These are phyloP conservation scores for Palythoa caribaeorum DNA, from an alignment of 92 coral and sea anemone species.

Conservation along the genomic window DNA sequence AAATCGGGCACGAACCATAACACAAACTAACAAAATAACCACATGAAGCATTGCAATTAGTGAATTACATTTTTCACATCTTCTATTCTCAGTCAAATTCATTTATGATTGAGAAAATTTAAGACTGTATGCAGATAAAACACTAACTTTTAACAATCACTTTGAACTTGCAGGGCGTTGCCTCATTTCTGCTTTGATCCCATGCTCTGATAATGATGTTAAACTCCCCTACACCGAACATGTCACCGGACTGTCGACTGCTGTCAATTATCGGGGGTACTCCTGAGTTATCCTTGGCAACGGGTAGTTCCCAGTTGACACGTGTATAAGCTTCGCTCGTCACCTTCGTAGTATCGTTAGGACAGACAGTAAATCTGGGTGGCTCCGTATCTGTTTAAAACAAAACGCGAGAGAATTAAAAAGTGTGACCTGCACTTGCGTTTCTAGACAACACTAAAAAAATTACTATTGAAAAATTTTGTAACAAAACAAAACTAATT, in stretches of 20 bases:
- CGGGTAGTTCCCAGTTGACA: not conserved
- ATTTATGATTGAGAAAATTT: not conserved
- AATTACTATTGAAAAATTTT: no score
- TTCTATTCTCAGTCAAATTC: no score
- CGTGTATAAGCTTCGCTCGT: not conserved
- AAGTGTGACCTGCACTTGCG: no score
- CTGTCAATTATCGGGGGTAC: not conserved
- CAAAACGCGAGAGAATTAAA: not conserved
- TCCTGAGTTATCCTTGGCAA: conserved; percentile 6
- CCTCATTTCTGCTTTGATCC: not conserved
- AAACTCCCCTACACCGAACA: not conserved
- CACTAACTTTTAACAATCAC: conserved; percentile 9
- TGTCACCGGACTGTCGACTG: not conserved
- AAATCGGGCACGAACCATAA: no score
- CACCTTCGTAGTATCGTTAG: not conserved
- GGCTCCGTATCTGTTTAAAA: not conserved
- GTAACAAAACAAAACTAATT: no score
- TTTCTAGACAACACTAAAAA: no score
- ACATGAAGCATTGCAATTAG: no score
- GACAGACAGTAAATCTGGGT: not conserved
- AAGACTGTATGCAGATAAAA: not conserved
- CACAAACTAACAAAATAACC: no score
- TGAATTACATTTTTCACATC: no score
- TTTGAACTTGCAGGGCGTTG: not conserved
- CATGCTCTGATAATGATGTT: not conserved